Evolutionary conservation across 1,140 invertebrate genomes (phyloP).

Genomic region (Holcopasites calliopsidis): DNA sequence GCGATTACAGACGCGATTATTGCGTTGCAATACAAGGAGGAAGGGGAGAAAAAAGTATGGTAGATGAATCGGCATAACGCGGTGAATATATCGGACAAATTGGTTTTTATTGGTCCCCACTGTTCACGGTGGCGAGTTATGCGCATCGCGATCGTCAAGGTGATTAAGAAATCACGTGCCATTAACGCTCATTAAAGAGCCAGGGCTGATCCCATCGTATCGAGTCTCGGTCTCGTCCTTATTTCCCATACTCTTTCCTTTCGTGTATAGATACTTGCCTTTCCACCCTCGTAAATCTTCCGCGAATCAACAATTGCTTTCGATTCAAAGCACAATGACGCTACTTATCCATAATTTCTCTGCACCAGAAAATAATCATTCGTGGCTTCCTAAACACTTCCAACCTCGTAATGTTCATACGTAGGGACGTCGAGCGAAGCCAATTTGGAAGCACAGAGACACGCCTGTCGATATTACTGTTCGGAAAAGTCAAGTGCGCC

Average conservation of each 20-base stretch:
- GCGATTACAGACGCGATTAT: not conserved
- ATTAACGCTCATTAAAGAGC: conserved; percentile 57
- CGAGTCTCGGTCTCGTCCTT: not conserved
- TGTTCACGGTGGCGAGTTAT: conserved; percentile 37
- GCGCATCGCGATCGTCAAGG: conserved; percentile 32
- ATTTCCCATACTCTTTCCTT: conserved; percentile 3
- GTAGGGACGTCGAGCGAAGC: not conserved
- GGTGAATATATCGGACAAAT: conserved; percentile 25
- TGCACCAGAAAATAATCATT: not conserved
- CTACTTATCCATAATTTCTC: too few relatives aligned
- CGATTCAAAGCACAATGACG: too few relatives aligned
- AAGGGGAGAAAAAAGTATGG: not conserved
- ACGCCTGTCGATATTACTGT: not conserved
- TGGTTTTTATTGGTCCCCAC: conserved; percentile 34
- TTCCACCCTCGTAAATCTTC: conserved; percentile 10
- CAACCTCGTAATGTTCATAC: not conserved
- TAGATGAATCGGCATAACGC: conserved; percentile 19
- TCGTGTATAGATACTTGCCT: conserved; percentile 2
- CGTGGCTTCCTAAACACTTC: not conserved
- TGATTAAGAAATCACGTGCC: conserved; percentile 56
- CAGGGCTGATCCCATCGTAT: conserved; percentile 34
- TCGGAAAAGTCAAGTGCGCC: conserved; percentile 49
- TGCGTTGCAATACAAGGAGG: too few relatives aligned
- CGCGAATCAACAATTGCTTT: not conserved
- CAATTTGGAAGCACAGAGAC: not conserved